phyloP scores from a whole-genome alignment of 1,140 invertebrate genomes.

The Drosophila micromelanica region DNA sequence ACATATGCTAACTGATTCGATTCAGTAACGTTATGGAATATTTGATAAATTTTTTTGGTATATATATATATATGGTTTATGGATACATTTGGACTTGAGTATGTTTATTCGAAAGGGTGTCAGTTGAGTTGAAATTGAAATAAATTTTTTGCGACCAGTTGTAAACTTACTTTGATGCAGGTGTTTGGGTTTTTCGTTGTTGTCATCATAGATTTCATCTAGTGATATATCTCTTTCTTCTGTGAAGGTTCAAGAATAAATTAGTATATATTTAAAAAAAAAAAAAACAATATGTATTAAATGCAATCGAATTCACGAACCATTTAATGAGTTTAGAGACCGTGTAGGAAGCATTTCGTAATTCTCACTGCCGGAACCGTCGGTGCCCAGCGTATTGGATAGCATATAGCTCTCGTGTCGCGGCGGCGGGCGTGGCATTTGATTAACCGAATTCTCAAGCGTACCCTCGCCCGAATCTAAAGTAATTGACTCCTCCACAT shows the following conservation, averaged over 20 bases:
- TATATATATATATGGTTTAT: conserved; percentile 27
- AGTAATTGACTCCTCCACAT: conserved; percentile 92
- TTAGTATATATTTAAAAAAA: too few species aligned
- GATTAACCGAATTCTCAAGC: conserved; percentile 87
- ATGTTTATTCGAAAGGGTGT: conserved; percentile 20
- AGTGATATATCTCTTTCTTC: conserved; percentile 85
- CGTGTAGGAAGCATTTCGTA: conserved; percentile 90
- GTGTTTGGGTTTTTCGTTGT: conserved; percentile 84
- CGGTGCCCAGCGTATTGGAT: conserved; percentile 81
- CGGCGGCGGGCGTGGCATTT: conserved; percentile 88
- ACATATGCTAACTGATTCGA: conserved; percentile 21
- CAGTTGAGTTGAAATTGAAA: conserved; percentile 23
- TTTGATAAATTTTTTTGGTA: not conserved
- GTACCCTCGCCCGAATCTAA: conserved; percentile 89
- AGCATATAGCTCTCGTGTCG: conserved; percentile 89
- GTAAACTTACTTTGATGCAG: conserved; percentile 83
- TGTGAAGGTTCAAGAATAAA: conserved; percentile 27
- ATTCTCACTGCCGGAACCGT: conserved; percentile 90
- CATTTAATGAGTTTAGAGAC: conserved; percentile 85
- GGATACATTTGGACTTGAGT: conserved; percentile 48
- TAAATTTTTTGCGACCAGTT: not conserved
- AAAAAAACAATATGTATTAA: too few species aligned
- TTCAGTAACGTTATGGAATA: conserved; percentile 12
- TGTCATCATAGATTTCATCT: conserved; percentile 88
- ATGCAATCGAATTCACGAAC: conserved; percentile 30